Conservation (phyloP, 2,113 vertebrate genomes). For the Rhinoderma darwinii region DNA sequence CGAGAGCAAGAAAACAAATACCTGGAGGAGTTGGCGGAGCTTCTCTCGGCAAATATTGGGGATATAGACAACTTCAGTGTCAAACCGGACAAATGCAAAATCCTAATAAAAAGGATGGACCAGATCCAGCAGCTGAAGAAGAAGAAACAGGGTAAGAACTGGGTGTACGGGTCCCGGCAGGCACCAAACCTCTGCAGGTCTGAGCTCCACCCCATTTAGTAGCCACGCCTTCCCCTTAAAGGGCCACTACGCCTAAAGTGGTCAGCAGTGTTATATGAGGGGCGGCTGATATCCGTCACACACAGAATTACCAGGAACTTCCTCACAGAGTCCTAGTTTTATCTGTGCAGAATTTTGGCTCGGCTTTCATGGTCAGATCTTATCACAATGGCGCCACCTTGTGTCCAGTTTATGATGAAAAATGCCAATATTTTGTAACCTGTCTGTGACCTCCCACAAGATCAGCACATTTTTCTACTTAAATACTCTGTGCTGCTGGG, state of each 20-base stretch:
- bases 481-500: too few relatives aligned
- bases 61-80: constrained; percentile 89
- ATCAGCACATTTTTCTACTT: too few relatives aligned
- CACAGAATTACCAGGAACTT: neutral
- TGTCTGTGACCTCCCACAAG: too few relatives aligned
- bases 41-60: constrained; percentile 90
- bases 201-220: neutral
- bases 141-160: constrained; percentile 84
- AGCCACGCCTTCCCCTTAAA: neutral
- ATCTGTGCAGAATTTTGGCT: too few relatives aligned
- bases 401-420: neutral
- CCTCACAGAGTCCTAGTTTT: too few relatives aligned
- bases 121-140: constrained; percentile 96
- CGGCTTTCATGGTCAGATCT: neutral
- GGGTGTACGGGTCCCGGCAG: neutral
- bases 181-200: neutral
- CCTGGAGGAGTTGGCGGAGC: constrained; percentile 91
- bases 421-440: neutral
- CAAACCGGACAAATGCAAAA: constrained; percentile 96
- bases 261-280: too few relatives aligned
- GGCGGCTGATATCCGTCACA: too few relatives aligned
- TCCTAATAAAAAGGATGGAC: constrained; percentile 90
- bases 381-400: neutral
- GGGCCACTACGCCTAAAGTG: too few relatives aligned
- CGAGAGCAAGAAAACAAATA: constrained; percentile 93